Evolutionary conservation across 2,113 vertebrate species (phyloP).

Genomic region (Pterocles orientalis): DNA sequence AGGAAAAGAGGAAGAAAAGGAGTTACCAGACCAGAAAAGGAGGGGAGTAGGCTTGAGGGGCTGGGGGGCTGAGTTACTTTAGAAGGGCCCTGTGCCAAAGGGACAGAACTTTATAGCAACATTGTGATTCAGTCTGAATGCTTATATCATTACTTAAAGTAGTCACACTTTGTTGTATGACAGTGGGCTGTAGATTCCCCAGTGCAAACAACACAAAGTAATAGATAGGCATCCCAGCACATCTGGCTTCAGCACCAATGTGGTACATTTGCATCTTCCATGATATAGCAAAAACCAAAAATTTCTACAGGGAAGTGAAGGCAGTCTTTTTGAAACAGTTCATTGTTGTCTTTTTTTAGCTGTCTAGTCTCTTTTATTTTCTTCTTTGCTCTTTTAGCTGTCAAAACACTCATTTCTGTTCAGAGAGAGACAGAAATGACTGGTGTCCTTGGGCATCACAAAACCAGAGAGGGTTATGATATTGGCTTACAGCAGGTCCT

Average conservation of each 20-base stretch:
- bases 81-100: neutral
- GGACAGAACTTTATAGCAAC: neutral
- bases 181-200: neutral
- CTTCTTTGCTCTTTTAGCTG: neutral
- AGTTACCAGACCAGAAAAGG: neutral
- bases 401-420: neutral
- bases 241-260: neutral
- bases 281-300: neutral
- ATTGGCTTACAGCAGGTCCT: neutral
- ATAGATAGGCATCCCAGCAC: neutral
- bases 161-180: neutral
- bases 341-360: neutral
- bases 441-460: neutral
- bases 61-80: neutral
- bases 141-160: neutral
- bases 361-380: neutral
- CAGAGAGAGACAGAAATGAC: neutral
- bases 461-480: neutral
- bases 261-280: neutral
- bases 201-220: neutral
- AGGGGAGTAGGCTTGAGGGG: neutral
- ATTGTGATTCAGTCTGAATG: neutral
- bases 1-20: neutral
- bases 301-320: neutral
- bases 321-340: neutral